Conservation (phyloP, 2,888 invertebrate genomes). For the Morpho deidamia region DNA sequence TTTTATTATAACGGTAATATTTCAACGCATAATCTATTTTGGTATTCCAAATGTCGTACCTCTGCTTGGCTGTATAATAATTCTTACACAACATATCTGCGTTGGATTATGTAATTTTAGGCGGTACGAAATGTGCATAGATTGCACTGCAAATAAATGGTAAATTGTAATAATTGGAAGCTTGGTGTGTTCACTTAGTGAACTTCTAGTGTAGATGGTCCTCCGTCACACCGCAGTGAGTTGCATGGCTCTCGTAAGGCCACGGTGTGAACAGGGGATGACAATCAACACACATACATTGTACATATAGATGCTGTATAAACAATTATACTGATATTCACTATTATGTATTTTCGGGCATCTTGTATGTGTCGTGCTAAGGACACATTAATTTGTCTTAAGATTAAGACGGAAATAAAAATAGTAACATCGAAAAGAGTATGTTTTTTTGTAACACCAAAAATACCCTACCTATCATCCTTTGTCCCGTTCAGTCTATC, state of each 20-base stretch:
- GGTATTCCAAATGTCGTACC: slow-evolving; percentile 35
- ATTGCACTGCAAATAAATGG: slow-evolving; percentile 68
- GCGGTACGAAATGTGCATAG: slow-evolving; percentile 50
- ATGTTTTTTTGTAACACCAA: slow-evolving; percentile 43
- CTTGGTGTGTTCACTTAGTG: slow-evolving; percentile 66
- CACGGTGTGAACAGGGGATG: slow-evolving; percentile 29
- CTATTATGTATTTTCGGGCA: slow-evolving; percentile 55
- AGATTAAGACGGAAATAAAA: slow-evolving; percentile 68
- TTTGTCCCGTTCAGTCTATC: background rate
- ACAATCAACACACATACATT: slow-evolving; percentile 52
- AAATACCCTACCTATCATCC: background rate
- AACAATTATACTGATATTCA: slow-evolving; percentile 64
- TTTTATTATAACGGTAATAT: slow-evolving; percentile 11
- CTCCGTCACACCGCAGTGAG: slow-evolving; percentile 11
- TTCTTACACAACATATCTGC: slow-evolving; percentile 65
- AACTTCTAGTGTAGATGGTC: slow-evolving; percentile 39
- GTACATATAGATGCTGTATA: slow-evolving; percentile 76
- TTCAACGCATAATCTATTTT: slow-evolving; percentile 23
- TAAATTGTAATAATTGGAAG: slow-evolving; percentile 40
- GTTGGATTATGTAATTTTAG: slow-evolving; percentile 21
- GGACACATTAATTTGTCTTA: slow-evolving; percentile 57
- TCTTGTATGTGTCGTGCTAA: slow-evolving; percentile 64
- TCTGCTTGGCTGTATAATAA: slow-evolving; percentile 33
- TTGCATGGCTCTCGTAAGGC: background rate
- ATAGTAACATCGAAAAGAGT: slow-evolving; percentile 61